These are phyloP conservation scores for Coracopsis vasa DNA, from an alignment of 2,113 vertebrate genomes.

Conservation along the genomic window DNA sequence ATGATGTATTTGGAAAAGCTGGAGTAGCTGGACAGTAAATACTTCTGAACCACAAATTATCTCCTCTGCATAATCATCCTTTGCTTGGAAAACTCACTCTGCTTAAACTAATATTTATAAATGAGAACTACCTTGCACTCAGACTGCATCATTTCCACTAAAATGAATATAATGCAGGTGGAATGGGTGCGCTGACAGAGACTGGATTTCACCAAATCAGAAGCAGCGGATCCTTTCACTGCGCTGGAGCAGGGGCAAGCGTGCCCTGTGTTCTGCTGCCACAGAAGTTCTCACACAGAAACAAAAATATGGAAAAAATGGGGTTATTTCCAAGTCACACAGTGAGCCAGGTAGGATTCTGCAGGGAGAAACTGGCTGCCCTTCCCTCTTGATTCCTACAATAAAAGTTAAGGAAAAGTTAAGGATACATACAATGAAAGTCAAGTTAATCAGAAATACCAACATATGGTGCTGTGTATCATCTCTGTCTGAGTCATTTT, in stretches of 20 bases:
- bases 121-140: background rate
- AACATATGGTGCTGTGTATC: fast-evolving
- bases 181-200: background rate
- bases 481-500: background rate
- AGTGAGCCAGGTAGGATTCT: background rate
- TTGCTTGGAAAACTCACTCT: background rate
- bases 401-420: background rate
- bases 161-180: fast-evolving
- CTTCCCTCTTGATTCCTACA: background rate
- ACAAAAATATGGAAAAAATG: background rate
- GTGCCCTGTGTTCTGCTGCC: background rate
- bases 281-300: background rate
- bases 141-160: background rate
- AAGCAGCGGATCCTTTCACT: background rate
- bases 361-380: background rate
- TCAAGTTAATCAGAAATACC: background rate
- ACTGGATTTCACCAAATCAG: fast-evolving
- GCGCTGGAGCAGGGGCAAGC: background rate
- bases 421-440: background rate
- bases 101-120: background rate
- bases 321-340: background rate
- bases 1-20: background rate
- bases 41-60: background rate
- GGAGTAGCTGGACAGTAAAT: background rate
- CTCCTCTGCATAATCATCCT: background rate